A percentile compares a stretch with the other conserved stretches of the same genome.
Conservation (phyloP, 1,140 invertebrate species). For the Eriosoma lanigerum region DNA sequence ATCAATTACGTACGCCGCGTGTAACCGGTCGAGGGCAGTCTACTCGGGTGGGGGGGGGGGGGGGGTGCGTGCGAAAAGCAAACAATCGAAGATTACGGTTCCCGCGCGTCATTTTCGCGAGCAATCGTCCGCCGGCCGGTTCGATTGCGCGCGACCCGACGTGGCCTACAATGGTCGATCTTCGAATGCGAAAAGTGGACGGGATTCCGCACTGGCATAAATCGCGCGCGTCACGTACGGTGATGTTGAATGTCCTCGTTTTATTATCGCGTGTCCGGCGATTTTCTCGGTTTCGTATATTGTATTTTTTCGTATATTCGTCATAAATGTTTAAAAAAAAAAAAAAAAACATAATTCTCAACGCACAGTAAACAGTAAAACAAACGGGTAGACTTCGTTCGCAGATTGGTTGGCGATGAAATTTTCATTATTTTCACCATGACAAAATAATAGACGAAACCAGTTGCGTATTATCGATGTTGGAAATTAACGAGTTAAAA, state of each 20-base stretch:
- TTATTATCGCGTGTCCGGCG: neutral
- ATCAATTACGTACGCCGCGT: neutral
- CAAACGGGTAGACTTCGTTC: too few relatives aligned
- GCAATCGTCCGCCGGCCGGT: neutral
- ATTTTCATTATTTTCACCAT: too few relatives aligned
- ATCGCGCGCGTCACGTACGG: slow-evolving; percentile 33
- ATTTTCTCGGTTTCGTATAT: too few relatives aligned
- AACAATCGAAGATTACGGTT: slow-evolving; percentile 1
- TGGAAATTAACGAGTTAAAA: too few relatives aligned
- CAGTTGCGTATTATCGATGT: too few relatives aligned
- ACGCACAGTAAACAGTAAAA: too few relatives aligned
- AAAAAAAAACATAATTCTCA: too few relatives aligned
- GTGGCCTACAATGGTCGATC: too few relatives aligned
- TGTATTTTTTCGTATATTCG: too few relatives aligned
- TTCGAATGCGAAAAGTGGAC: slow-evolving; percentile 8
- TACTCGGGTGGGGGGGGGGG: neutral
- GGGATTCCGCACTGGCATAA: neutral
- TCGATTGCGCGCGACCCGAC: neutral
- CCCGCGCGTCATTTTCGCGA: neutral
- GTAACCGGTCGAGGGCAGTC: neutral
- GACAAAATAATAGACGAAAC: too few relatives aligned
- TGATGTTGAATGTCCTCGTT: neutral
- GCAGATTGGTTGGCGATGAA: too few relatives aligned
- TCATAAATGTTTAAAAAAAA: too few relatives aligned
- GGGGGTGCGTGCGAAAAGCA: neutral